phyloP scores from a whole-genome alignment of 2,113 vertebrate genomes.

The Manacus vitellinus region DNA sequence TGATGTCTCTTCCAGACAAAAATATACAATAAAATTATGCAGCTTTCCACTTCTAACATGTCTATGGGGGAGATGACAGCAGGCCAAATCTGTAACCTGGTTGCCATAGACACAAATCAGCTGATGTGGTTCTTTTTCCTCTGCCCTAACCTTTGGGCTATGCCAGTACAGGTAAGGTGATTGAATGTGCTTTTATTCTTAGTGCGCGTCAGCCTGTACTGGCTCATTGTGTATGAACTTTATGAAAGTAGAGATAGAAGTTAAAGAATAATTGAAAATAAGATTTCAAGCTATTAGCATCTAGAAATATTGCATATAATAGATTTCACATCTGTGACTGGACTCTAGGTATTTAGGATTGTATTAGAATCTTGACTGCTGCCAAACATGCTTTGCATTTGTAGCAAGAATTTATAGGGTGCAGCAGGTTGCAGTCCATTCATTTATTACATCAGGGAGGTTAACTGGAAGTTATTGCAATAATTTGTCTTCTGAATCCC shows the following conservation, averaged over 20 bases:
- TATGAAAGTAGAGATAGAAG: background rate
- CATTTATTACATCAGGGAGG: background rate
- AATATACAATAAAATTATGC: slow-evolving; percentile 99
- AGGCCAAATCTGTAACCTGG: slow-evolving; percentile 96
- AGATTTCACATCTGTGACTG: background rate
- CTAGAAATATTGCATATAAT: background rate
- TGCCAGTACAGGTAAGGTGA: slow-evolving; percentile 93
- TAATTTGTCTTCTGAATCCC: background rate
- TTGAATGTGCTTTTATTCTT: background rate
- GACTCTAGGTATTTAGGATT: background rate
- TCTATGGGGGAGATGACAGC: slow-evolving; percentile 97
- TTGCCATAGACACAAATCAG: slow-evolving; percentile 97
- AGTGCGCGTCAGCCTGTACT: accelerated
- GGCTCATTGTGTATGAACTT: background rate
- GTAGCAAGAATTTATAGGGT: background rate
- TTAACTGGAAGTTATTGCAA: background rate
- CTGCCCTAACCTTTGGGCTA: slow-evolving; percentile 97
- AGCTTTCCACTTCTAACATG: slow-evolving; percentile 95
- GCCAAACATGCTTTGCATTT: background rate
- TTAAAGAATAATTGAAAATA: background rate
- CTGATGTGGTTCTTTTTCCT: slow-evolving; percentile 99
- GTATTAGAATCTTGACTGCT: background rate
- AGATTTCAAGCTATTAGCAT: background rate
- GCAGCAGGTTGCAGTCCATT: background rate
- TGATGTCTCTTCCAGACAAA: slow-evolving; percentile 84